phyloP scores from a whole-genome alignment of 2,888 invertebrate genomes.

The Strigamia transsilvanica region DNA sequence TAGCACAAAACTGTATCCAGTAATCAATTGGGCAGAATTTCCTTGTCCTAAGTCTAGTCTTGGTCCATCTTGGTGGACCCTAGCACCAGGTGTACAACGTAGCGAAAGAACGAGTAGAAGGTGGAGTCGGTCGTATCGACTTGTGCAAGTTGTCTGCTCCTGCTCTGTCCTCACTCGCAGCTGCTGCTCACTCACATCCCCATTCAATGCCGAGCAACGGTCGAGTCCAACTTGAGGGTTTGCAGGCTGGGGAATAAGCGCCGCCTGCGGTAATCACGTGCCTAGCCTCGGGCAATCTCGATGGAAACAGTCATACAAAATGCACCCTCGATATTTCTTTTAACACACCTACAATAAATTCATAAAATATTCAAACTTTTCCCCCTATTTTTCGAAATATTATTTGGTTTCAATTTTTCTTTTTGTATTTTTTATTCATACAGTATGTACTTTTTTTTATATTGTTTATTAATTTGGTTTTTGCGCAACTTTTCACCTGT shows the following conservation, averaged over 20 bases:
- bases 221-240: slow-evolving; percentile 27
- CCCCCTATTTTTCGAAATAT: too few species aligned
- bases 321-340: neutral
- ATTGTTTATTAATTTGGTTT: neutral
- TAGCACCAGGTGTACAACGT: slow-evolving; percentile 33
- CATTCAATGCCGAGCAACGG: slow-evolving; percentile 46
- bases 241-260: slow-evolving; percentile 22
- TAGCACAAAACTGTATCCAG: slow-evolving; percentile 39
- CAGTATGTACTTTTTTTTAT: neutral
- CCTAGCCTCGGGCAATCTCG: slow-evolving; percentile 45
- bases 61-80: slow-evolving; percentile 22
- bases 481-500: neutral
- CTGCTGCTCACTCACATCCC: slow-evolving; percentile 49
- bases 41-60: neutral
- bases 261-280: slow-evolving; percentile 45
- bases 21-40: slow-evolving; percentile 6
- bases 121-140: slow-evolving; percentile 47
- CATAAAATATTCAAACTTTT: neutral
- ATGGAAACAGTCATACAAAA: slow-evolving; percentile 30
- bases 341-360: slow-evolving; percentile 23
- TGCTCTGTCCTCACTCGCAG: slow-evolving; percentile 47
- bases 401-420: neutral
- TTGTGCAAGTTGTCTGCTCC: slow-evolving; percentile 43
- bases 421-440: neutral
- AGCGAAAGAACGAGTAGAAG: slow-evolving; percentile 34